phyloP scores from a whole-genome alignment of 2,888 invertebrate genomes.

The Brachyopa scutellaris region DNA sequence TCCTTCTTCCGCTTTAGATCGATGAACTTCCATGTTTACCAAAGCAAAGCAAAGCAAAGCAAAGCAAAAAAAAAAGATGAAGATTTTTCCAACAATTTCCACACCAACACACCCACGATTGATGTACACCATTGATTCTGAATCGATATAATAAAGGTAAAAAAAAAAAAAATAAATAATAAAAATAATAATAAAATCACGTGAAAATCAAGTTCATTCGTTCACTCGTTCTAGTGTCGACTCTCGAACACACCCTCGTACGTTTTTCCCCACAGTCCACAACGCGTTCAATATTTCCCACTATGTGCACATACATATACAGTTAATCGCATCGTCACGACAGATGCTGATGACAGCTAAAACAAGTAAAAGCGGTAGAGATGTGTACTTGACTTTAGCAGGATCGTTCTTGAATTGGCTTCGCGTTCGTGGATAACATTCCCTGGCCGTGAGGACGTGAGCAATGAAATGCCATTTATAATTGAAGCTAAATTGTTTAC shows the following conservation, averaged over 20 bases:
- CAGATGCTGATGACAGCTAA: constrained; percentile 64
- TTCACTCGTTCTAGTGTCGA: not conserved
- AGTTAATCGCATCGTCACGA: constrained; percentile 24
- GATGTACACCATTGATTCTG: not conserved
- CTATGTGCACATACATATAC: no score
- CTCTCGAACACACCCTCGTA: constrained; percentile 8
- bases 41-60: no score
- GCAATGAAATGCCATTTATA: constrained; percentile 40
- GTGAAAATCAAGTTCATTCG: constrained; percentile 6
- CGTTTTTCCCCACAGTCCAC: not conserved
- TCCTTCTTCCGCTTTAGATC: no score
- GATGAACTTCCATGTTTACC: no score
- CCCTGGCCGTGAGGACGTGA: not conserved
- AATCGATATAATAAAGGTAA: no score
- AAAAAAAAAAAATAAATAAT: not conserved
- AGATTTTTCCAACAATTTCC: not conserved
- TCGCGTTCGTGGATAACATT: constrained; percentile 2
- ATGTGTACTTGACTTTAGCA: constrained; percentile 54
- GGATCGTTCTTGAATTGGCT: constrained; percentile 16
- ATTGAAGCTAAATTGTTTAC: constrained; percentile 55
- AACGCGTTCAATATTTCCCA: not conserved
- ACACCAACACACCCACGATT: not conserved
- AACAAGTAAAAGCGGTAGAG: constrained; percentile 42
- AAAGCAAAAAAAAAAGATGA: no score
- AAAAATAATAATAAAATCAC: not conserved